Base-by-base conservation (phyloP, 30 jellyfish, hydroid and myxozoan species). In the Turritopsis dohrnii region DNA sequence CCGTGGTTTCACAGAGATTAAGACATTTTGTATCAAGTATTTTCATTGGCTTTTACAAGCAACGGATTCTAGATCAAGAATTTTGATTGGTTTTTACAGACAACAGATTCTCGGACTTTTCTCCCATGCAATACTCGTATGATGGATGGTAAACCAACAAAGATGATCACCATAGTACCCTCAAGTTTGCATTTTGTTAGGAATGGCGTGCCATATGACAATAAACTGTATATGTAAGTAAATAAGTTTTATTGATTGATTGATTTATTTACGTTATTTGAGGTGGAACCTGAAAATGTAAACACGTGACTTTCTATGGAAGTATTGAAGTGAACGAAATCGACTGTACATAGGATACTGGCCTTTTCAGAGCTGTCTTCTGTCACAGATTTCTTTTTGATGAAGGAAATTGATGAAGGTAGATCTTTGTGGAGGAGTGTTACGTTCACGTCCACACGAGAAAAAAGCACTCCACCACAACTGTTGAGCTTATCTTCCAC, bases 101-200 rank as follows among this genome's bases (percentile, higher is more conserved):
- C 60, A 41, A 41, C 60, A 41, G 60, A 41, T 13, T 25, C 66
- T 21, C 27, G 27, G 25, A n/a, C 27, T 16, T 16, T n/a, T 16
- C 83, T 75, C 0, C 83, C 83, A 25, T 75, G 83, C 66, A 13
- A 28, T 75, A 21, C 22, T 21, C 54, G 17, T n/a, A 21, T 16
- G 16, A 30, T 75, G 9, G 60, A 30, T 16, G 83, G 83, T 16
- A 31, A 25, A 22, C 83, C 54, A 1, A 30, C 41, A 27, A 75
- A 75, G 18, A 30, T 75, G 66, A 75, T 75, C 25, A 75, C 83
- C 54, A 75, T 75, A 13, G 66, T 75, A n/a, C 83, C 83, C 13
- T 75, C 83, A 16, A 75, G 83, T 75, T 29, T 75, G 74, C 22
- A 25, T 30, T 75, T 75, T 75, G 25, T 75, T 9, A 75, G 0